Conservation (phyloP, 2,888 invertebrate genomes). For the Ypsolopha sequella region DNA sequence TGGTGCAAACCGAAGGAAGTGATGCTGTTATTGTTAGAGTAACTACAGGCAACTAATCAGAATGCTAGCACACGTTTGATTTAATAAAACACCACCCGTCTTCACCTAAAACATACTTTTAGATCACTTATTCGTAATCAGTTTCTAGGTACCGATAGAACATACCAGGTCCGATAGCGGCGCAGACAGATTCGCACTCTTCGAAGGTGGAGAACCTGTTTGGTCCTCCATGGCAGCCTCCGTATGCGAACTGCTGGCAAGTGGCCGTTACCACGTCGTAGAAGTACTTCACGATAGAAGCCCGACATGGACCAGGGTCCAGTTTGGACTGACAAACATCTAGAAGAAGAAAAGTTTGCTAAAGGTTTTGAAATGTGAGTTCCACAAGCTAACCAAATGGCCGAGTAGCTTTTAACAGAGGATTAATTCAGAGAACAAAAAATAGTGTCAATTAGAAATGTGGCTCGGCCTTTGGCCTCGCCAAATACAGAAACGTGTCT, state of each 20-base stretch:
- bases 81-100: too few relatives aligned
- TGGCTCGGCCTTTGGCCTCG: too few relatives aligned
- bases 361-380: too few relatives aligned
- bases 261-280: slow-evolving; percentile 72
- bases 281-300: slow-evolving; percentile 75
- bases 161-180: slow-evolving; percentile 35
- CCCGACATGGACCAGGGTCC: slow-evolving; percentile 80
- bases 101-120: too few relatives aligned
- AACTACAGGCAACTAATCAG: neutral
- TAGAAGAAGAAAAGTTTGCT: slow-evolving; percentile 23
- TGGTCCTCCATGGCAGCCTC: slow-evolving; percentile 88
- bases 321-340: slow-evolving; percentile 79
- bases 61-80: neutral
- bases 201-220: slow-evolving; percentile 83
- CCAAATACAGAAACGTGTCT: too few relatives aligned
- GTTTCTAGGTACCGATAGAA: neutral
- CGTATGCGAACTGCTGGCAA: slow-evolving; percentile 81
- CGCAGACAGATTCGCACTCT: slow-evolving; percentile 82
- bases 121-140: too few relatives aligned
- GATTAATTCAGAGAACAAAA: too few relatives aligned
- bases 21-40: too few relatives aligned
- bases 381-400: too few relatives aligned
- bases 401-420: too few relatives aligned
- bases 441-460: too few relatives aligned
- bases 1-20: too few relatives aligned